Percentiles rank a stretch among this genome's conserved stretches.
These are phyloP conservation scores for Panthera leo DNA, from an alignment of 2,113 vertebrate genomes.

Conservation along the genomic window DNA sequence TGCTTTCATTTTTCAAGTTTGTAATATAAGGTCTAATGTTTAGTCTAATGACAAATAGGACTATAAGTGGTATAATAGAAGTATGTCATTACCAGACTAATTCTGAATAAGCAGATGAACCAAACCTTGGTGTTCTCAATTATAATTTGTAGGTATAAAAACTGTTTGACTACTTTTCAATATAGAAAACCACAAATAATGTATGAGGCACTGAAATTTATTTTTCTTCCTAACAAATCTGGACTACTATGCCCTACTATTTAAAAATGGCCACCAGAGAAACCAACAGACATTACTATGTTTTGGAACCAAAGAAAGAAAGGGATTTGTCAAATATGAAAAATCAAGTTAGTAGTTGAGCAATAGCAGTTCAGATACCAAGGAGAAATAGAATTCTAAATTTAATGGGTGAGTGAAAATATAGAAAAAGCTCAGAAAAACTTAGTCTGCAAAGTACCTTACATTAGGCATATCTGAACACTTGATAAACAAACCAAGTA, in stretches of 20 bases:
- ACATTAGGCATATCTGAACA: neutral
- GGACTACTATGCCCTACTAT: neutral
- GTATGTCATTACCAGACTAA: neutral
- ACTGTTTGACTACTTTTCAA: neutral
- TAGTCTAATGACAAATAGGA: neutral
- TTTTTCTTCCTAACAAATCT: neutral
- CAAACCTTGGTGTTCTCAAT: neutral
- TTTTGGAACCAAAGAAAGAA: constrained; percentile 13
- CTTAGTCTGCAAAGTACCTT: neutral
- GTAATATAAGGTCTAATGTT: neutral
- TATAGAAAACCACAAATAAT: neutral
- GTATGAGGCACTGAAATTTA: neutral
- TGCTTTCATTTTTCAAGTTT: neutral
- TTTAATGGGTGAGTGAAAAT: neutral
- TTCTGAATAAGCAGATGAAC: neutral
- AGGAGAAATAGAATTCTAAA: neutral
- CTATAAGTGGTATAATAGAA: neutral
- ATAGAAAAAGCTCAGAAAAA: neutral
- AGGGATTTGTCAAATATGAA: neutral
- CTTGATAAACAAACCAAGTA: neutral
- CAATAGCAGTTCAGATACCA: neutral
- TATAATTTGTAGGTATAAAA: neutral
- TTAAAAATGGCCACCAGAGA: constrained; percentile 23
- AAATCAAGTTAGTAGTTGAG: neutral
- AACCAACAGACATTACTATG: neutral